Evolutionary conservation across 2,113 vertebrate genomes (phyloP), one percentile per base, ranked within the genome.

Genomic region (Muntiacus muntjak): DNA sequence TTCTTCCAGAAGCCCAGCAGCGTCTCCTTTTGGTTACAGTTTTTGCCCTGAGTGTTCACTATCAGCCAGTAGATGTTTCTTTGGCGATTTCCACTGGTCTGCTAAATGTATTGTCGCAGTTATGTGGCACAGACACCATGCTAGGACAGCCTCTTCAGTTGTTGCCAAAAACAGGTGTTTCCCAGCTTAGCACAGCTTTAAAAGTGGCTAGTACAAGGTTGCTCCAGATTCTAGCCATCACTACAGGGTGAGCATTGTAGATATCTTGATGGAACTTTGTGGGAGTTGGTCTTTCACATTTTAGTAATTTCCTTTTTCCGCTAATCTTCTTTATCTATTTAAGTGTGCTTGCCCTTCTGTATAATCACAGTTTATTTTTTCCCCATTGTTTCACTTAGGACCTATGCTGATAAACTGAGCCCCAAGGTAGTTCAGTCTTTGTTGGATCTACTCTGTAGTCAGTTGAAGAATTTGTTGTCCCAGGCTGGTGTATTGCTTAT

Each of bases 161-260:
- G 92, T 98, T 99, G 76, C 99, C 99, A 88, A 99, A 99, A 97
- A 99, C 99, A 0, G 99, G 99, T 0, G 98, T 99, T 97, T 99
- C 99, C 57, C 99, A 99, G 98, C 99, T 99, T 95, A 99, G 99
- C 98, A 99, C 99, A 1, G 99, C 99, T 82, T 99, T 99, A 91
- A 99, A 99, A 98, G 99, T 99, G 97, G 99, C 99, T 79, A 99
- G 99, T 97, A 99, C 99, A 0, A 99, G 99, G 43, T 98, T 99
- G 36, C 99, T 99, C 71, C 99, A 99, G 98, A 99, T 99, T 96
- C 99, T 99, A 0, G 99, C 99, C 97, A 99, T 99, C 98, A 99
- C 99, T 97, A 99, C 99, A 0, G 99, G 99, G 99, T 99, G 94
- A 99, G 99, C 95, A 84, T 58, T 15, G 16, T 40, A 62, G n/a